phyloP scores from a whole-genome alignment of 2,888 invertebrate genomes.

The Boloria euphrosyne region DNA sequence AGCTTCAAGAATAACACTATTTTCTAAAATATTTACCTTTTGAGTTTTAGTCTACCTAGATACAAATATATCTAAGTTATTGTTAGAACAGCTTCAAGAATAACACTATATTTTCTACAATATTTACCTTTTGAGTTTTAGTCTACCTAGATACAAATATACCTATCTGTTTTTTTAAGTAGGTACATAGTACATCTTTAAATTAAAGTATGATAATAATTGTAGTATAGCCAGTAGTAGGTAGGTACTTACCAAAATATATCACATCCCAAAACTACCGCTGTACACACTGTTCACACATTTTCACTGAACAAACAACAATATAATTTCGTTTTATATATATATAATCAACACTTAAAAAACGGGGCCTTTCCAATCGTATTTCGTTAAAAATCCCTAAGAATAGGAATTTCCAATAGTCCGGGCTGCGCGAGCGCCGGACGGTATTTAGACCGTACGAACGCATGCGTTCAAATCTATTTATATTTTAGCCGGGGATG shows the following conservation, averaged over 20 bases:
- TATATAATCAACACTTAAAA: conserved; percentile 22
- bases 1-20: too few relatives aligned
- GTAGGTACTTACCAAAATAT: conserved; percentile 42
- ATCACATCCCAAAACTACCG: conserved; percentile 59
- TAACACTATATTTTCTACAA: too few relatives aligned
- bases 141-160: too few relatives aligned
- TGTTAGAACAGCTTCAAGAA: too few relatives aligned
- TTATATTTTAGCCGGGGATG: conserved; percentile 69
- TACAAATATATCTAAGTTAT: too few relatives aligned
- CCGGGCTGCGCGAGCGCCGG: conserved; percentile 70
- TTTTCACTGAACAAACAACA: conserved; percentile 54
- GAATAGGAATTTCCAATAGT: conserved; percentile 54
- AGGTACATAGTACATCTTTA: too few relatives aligned
- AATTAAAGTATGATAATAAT: not conserved
- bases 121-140: too few relatives aligned
- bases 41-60: too few relatives aligned
- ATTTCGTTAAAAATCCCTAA: conserved; percentile 52
- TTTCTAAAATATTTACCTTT: too few relatives aligned
- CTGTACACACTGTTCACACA: conserved; percentile 74
- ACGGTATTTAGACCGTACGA: conserved; percentile 66
- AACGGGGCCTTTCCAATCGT: conserved; percentile 74
- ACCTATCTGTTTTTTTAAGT: too few relatives aligned
- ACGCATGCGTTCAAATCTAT: conserved; percentile 59
- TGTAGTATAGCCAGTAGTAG: too few relatives aligned
- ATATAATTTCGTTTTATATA: not conserved